Conservation (phyloP, 2,797 vertebrate genomes). For the Melanotaenia maccullochi region DNA sequence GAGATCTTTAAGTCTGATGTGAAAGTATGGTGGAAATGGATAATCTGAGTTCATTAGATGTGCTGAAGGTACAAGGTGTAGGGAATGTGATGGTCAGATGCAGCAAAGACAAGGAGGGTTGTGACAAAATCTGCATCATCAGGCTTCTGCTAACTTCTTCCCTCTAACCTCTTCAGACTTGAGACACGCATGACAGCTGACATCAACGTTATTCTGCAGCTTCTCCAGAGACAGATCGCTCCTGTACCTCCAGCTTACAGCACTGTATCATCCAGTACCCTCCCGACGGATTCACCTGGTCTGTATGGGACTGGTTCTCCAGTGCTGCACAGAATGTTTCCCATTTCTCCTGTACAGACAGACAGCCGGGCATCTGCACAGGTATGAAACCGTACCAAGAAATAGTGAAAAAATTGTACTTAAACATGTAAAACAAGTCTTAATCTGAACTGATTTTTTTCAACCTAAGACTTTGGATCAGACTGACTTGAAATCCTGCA, state of each 20-base stretch:
- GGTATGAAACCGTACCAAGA: conserved; percentile 51
- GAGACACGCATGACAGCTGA: conserved; percentile 94
- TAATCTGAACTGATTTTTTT: background rate
- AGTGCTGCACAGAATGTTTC: conserved; percentile 77
- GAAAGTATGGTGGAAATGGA: background rate
- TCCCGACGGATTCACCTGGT: conserved; percentile 76
- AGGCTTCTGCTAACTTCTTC: background rate
- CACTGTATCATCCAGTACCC: conserved; percentile 80
- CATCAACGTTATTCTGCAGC: conserved; percentile 91
- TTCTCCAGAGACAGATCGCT: conserved; percentile 90
- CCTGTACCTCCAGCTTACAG: conserved; percentile 89
- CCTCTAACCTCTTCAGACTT: conserved; percentile 79
- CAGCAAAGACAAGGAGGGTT: background rate
- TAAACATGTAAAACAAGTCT: background rate
- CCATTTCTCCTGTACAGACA: conserved; percentile 63
- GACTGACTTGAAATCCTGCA: conserved; percentile 60
- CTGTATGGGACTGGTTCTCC: conserved; percentile 80
- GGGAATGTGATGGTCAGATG: background rate
- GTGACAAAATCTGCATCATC: background rate
- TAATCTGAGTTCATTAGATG: background rate
- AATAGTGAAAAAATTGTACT: background rate
- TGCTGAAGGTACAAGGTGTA: background rate
- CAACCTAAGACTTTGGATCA: conserved; percentile 24
- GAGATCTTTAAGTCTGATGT: background rate
- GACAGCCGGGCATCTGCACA: conserved; percentile 67